A percentile compares a stretch with the other conserved stretches of the same genome.
phyloP scores from a whole-genome alignment of 2,113 vertebrate genomes.

The Eidolon helvum region DNA sequence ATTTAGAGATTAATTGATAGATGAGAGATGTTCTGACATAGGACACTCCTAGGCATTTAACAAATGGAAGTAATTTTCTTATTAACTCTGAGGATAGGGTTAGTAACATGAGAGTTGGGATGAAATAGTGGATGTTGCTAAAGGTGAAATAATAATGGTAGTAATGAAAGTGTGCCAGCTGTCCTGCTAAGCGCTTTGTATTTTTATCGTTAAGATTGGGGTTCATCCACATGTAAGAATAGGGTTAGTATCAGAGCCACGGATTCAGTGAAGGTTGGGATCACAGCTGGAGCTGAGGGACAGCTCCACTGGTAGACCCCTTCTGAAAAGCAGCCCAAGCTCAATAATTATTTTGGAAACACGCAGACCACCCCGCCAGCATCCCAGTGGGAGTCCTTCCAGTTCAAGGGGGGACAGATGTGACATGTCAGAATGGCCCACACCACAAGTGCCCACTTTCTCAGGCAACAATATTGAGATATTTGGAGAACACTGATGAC shows the following conservation, averaged over 20 bases:
- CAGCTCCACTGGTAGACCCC: background rate
- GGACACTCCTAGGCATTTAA: background rate
- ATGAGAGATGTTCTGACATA: background rate
- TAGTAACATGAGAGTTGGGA: background rate
- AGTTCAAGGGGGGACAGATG: background rate
- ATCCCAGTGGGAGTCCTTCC: background rate
- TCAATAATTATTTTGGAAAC: background rate
- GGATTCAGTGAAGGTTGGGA: background rate
- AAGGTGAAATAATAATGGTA: background rate
- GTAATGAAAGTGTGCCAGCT: background rate
- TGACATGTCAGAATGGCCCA: background rate
- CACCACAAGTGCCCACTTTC: background rate
- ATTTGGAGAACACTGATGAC: background rate
- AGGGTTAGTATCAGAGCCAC: background rate
- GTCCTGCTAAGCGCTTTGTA: background rate
- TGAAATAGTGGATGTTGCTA: background rate
- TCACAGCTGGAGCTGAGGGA: background rate
- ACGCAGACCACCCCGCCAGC: background rate
- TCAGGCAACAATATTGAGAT: fast-evolving
- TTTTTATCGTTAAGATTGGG: background rate
- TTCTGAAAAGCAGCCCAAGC: background rate
- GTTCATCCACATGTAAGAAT: background rate
- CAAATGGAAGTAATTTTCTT: background rate
- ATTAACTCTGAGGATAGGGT: background rate
- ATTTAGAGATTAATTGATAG: background rate